Conservation (phyloP, 2,888 invertebrate species). For the Rhagophthalmus giganteus region DNA sequence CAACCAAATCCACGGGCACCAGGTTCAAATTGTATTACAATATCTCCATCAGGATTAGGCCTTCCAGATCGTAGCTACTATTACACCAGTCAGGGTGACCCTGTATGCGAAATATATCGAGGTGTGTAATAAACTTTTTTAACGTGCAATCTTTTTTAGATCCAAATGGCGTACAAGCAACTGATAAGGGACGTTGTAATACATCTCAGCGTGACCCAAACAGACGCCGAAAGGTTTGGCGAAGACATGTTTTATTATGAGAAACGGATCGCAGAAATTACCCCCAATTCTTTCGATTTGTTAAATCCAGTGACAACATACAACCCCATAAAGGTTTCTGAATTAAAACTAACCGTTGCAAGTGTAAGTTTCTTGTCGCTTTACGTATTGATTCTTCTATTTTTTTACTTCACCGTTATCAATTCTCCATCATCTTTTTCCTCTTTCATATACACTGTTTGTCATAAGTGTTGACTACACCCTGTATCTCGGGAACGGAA, state of each 20-base stretch:
- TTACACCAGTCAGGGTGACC: constrained; percentile 50
- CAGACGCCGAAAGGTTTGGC: constrained; percentile 57
- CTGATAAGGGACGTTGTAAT: constrained; percentile 58
- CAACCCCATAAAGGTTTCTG: constrained; percentile 52
- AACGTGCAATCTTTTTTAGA: no score
- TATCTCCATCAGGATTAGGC: constrained; percentile 60
- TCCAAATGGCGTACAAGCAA: constrained; percentile 57
- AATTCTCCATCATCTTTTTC: no score
- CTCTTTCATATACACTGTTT: no score
- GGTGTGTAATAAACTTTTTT: no score
- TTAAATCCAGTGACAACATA: constrained; percentile 52
- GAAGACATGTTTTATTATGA: constrained; percentile 61
- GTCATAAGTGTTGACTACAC: no score
- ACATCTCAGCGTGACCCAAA: constrained; percentile 55
- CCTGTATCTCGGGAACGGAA: no score
- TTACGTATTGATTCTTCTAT: neutral
- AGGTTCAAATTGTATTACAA: constrained; percentile 57
- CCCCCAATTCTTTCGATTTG: constrained; percentile 49
- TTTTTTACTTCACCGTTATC: no score
- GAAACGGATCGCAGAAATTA: constrained; percentile 59
- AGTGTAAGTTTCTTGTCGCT: constrained; percentile 53
- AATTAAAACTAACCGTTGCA: constrained; percentile 53
- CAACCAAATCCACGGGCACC: constrained; percentile 57
- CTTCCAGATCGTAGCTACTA: constrained; percentile 60
- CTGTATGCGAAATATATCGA: no score